Conservation (phyloP, 2,797 vertebrate species). For the Loris lydekkerianus region DNA sequence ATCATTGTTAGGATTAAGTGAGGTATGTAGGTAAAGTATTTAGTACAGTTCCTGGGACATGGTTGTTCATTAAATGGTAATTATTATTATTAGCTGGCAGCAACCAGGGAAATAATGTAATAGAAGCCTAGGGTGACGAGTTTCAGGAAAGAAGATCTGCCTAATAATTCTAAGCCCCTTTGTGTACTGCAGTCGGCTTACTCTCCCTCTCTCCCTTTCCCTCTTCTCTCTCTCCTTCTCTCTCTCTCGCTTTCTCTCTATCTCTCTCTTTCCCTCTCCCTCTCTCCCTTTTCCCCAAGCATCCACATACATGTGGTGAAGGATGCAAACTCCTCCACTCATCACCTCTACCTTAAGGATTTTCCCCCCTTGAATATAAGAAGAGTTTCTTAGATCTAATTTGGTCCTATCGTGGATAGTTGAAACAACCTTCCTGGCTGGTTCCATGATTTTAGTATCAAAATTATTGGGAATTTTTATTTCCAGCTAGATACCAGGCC, state of each 20-base stretch:
- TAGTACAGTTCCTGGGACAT: not conserved
- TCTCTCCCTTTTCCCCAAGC: too few relatives aligned
- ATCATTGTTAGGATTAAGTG: not conserved
- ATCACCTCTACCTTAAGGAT: not conserved
- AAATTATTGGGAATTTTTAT: not conserved
- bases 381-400: conserved; percentile 9
- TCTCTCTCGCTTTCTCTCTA: too few relatives aligned
- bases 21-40: not conserved
- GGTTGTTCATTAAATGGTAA: not conserved
- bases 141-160: not conserved
- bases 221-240: too few relatives aligned
- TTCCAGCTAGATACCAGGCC: not conserved
- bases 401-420: not conserved
- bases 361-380: not conserved
- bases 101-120: not conserved
- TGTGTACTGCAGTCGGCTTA: not conserved
- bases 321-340: not conserved
- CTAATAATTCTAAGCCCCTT: not conserved
- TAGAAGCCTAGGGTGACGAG: not conserved
- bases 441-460: conserved; percentile 24
- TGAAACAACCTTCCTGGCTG: not conserved
- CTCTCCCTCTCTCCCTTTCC: not conserved
- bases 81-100: not conserved
- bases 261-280: too few relatives aligned
- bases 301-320: not conserved